These are phyloP conservation scores for Iphiclides podalirius DNA, from an alignment of 2,888 invertebrate species.

Conservation along the genomic window DNA sequence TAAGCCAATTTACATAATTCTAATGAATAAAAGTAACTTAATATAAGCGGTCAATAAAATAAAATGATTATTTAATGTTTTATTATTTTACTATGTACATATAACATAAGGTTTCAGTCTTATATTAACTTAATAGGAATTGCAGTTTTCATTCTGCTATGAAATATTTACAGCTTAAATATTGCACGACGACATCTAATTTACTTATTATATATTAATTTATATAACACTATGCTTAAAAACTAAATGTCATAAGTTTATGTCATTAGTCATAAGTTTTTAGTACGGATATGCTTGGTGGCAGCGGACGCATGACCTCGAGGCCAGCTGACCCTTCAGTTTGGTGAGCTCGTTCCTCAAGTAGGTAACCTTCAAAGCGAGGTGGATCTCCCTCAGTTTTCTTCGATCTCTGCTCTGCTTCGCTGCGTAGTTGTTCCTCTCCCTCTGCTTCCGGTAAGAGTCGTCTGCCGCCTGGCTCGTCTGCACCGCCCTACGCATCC, in stretches of 20 bases:
- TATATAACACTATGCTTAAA: background rate
- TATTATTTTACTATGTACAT: background rate
- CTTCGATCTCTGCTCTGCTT: conserved; percentile 95
- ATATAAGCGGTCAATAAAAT: background rate
- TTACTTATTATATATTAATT: conserved; percentile 3
- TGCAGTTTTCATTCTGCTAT: too few relatives aligned
- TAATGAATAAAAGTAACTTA: background rate
- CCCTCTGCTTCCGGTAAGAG: conserved; percentile 91
- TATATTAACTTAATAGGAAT: conserved; percentile 1
- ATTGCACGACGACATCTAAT: conserved; percentile 10
- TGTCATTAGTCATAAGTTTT: too few relatives aligned
- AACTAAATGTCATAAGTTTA: too few relatives aligned
- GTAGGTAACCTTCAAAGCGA: conserved; percentile 92
- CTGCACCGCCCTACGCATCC: conserved; percentile 83
- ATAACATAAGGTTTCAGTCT: background rate
- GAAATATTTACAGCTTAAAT: conserved; percentile 5
- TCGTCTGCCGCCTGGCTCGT: conserved; percentile 86
- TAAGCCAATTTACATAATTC: background rate
- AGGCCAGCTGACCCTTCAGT: conserved; percentile 42
- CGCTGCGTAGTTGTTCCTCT: conserved; percentile 96
- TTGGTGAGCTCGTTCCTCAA: conserved; percentile 65
- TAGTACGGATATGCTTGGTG: conserved; percentile 21
- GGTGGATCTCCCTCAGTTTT: conserved; percentile 93
- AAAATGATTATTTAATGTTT: background rate
- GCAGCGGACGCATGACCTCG: conserved; percentile 29